Evolutionary conservation across 2,797 vertebrate genomes (phyloP).

Genomic region (Pangasius sanitwongsei): DNA sequence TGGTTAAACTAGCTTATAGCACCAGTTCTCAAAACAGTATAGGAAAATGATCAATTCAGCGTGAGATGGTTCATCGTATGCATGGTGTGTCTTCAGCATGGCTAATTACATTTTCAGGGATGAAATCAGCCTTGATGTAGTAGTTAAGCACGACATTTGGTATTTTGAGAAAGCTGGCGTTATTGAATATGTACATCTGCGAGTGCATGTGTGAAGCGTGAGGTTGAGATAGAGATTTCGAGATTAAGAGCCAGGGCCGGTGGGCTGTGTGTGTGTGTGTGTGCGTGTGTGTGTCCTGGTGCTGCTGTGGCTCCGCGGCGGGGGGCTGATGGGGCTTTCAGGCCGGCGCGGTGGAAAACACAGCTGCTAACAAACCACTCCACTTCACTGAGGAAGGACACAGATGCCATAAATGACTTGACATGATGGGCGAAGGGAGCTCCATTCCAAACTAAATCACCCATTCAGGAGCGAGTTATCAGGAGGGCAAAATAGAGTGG

Average conservation of each 20-base stretch:
- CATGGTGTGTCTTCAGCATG: slow-evolving; percentile 37
- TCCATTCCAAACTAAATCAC: slow-evolving; percentile 70
- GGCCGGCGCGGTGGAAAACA: slow-evolving; percentile 73
- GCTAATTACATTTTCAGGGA: background rate
- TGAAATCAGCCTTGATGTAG: background rate
- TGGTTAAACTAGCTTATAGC: slow-evolving; percentile 30
- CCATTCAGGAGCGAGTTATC: slow-evolving; percentile 65
- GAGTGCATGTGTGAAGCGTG: slow-evolving; percentile 45
- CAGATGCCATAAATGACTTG: slow-evolving; percentile 79
- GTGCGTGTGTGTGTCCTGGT: slow-evolving; percentile 59
- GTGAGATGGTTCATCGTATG: slow-evolving; percentile 53
- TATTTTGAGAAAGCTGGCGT: slow-evolving; percentile 12
- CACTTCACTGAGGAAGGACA: slow-evolving; percentile 67
- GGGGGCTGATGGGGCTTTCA: slow-evolving; percentile 77
- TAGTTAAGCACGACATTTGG: background rate
- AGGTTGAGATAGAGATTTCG: slow-evolving; percentile 58
- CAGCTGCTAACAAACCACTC: slow-evolving; percentile 77
- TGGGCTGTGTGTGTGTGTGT: slow-evolving; percentile 61
- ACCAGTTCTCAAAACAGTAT: slow-evolving; percentile 44
- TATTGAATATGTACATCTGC: slow-evolving; percentile 43
- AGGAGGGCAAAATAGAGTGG: slow-evolving; percentile 56
- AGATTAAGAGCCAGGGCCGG: slow-evolving; percentile 60
- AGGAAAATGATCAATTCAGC: background rate
- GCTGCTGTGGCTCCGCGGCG: slow-evolving; percentile 65
- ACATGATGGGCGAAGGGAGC: slow-evolving; percentile 74